Conservation (phyloP, 1,140 invertebrate species). For the Zophobas atratus region DNA sequence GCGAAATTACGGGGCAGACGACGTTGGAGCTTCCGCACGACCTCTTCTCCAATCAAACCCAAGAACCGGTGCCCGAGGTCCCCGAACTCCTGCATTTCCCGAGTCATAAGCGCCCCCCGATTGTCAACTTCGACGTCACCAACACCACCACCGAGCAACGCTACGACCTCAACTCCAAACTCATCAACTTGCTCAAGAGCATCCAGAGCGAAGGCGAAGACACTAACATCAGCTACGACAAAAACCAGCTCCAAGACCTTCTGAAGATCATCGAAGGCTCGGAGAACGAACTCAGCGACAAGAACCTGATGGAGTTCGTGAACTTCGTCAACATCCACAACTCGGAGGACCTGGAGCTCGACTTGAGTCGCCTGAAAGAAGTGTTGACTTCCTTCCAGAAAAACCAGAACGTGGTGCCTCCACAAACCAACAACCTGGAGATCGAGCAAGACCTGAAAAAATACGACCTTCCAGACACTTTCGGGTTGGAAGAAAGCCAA, state of each 20-base stretch:
- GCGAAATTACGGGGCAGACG: slow-evolving; percentile 59
- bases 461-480: slow-evolving; percentile 51
- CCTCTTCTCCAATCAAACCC: slow-evolving; percentile 54
- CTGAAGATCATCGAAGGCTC: slow-evolving; percentile 54
- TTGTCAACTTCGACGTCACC: slow-evolving; percentile 35
- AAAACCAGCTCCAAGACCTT: slow-evolving; percentile 53
- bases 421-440: slow-evolving; percentile 60
- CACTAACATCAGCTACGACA: slow-evolving; percentile 53
- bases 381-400: slow-evolving; percentile 55
- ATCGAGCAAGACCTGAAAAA: slow-evolving; percentile 59
- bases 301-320: slow-evolving; percentile 60
- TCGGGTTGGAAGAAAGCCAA: slow-evolving; percentile 57
- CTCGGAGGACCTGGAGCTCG: slow-evolving; percentile 57
- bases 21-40: slow-evolving; percentile 62
- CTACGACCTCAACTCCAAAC: slow-evolving; percentile 52
- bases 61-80: slow-evolving; percentile 27
- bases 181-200: slow-evolving; percentile 56
- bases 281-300: slow-evolving; percentile 55
- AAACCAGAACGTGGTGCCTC: slow-evolving; percentile 50
- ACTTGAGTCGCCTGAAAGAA: slow-evolving; percentile 57
- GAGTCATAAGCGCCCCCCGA: slow-evolving; percentile 22
- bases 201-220: slow-evolving; percentile 53
- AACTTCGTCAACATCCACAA: slow-evolving; percentile 60
- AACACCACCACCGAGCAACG: slow-evolving; percentile 45
- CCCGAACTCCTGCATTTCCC: slow-evolving; percentile 57